Evolutionary conservation across 2,113 vertebrate genomes (phyloP), one percentile per base, ranked within the genome.

Genomic region (Noturus placidus): DNA sequence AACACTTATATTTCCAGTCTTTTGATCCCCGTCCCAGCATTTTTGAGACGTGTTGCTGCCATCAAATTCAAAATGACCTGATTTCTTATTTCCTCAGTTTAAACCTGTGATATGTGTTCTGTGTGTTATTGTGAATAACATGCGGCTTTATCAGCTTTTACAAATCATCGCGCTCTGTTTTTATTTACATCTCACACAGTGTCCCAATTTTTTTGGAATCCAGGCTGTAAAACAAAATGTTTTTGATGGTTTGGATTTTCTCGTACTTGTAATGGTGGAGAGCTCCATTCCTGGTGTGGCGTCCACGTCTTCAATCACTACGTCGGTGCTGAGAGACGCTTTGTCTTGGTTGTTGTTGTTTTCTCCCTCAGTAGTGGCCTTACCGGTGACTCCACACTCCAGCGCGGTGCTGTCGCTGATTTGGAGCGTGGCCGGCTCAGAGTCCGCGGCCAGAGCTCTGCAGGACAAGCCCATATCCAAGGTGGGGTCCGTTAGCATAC

Each of bases 191-290:
- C 42, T 46, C 42, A 46, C 42, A 46, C 42, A 46, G 42, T 6
- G 42, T 46, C 42, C 5, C 42, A 46, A 46, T 6, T 6, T 7
- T 6, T 46, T 46, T 46, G 42, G 42, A 46, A 6, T 0, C 7
- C 5, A 6, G 42, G 42, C 7, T 46, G 42, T 46, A 46, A 46
- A 46, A 46, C 0, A 0, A 46, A 46, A 46, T 46, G 46, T n/a
- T 8, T 78, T 1, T 27, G 20, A 22, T 4, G 22, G 22, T 46
- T 50, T 50, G 46, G 46, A 50, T 50, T 57, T 76, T 57, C 30
- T 79, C 50, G 56, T 92, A 95, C 95, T 94, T 92, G 94, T 92
- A 72, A 95, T 94, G 0, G 94, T 94, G 70, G 93, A 94, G 65
- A 96, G 94, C 88, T 96, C 95, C 84, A 96, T 83, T 8, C 89